These are phyloP conservation scores for Linepithema humile DNA, from an alignment of 1,140 invertebrate genomes.

Conservation along the genomic window DNA sequence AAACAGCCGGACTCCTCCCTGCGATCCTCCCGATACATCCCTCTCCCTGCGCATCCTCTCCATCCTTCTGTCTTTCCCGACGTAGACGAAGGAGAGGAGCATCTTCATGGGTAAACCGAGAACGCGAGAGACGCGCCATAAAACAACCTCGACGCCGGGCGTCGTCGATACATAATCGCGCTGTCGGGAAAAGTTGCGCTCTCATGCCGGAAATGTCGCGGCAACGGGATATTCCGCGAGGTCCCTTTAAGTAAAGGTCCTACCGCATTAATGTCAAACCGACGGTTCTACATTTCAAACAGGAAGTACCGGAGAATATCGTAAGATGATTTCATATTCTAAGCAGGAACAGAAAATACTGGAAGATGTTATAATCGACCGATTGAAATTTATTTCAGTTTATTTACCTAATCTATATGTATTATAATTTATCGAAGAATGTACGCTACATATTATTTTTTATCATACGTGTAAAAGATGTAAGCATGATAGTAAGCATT, in stretches of 20 bases:
- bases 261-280: slow-evolving; percentile 19
- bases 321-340: not conserved
- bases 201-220: slow-evolving; percentile 63
- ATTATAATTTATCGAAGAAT: not conserved
- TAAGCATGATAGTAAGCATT: not conserved
- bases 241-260: slow-evolving; percentile 30
- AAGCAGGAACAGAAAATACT: not conserved
- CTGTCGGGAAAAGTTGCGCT: slow-evolving; percentile 59
- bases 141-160: slow-evolving; percentile 66
- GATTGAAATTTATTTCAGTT: not conserved
- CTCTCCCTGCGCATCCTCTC: slow-evolving; percentile 5
- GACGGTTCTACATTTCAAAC: not conserved
- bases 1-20: slow-evolving; percentile 56
- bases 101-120: slow-evolving; percentile 47
- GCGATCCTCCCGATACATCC: slow-evolving; percentile 6
- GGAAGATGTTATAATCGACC: not conserved
- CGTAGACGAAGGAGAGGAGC: slow-evolving; percentile 25
- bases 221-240: slow-evolving; percentile 27
- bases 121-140: slow-evolving; percentile 56
- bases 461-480: not conserved
- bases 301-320: slow-evolving; percentile 41
- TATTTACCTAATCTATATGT: not conserved
- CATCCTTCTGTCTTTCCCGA: slow-evolving; percentile 9
- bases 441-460: not conserved
- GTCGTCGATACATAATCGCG: slow-evolving; percentile 71